Conservation (phyloP, 2,888 invertebrate species). For the Papilio protenor region DNA sequence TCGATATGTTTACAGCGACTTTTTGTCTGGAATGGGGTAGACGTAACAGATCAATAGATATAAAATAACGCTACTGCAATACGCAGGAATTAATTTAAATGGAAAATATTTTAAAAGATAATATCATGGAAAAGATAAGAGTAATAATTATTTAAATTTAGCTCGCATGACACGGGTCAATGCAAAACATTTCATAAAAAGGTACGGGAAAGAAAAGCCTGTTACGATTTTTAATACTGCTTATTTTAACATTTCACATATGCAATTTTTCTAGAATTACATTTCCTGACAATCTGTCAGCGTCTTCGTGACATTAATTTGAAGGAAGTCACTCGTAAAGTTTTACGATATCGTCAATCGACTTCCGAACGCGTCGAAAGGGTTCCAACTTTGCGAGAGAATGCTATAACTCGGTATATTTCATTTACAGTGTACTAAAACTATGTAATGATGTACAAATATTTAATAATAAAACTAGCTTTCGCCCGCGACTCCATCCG, state of each 20-base stretch:
- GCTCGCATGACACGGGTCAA: too few relatives aligned
- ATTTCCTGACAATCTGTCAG: conserved; percentile 49
- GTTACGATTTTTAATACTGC: background rate
- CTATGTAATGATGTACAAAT: background rate
- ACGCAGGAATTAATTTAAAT: too few relatives aligned
- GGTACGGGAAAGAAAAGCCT: too few relatives aligned
- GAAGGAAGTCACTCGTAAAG: conserved; percentile 79
- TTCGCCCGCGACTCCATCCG: too few relatives aligned
- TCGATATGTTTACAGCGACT: background rate
- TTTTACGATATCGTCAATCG: conserved; percentile 77
- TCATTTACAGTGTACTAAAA: background rate
- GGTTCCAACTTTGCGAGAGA: conserved; percentile 57
- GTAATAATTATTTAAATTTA: too few relatives aligned
- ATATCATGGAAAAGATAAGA: too few relatives aligned
- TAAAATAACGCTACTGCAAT: too few relatives aligned
- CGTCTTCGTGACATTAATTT: conserved; percentile 68
- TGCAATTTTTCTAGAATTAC: background rate
- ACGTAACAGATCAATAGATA: too few relatives aligned
- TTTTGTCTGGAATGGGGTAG: background rate
- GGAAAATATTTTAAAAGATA: too few relatives aligned
- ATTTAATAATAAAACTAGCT: background rate
- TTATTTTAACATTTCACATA: too few relatives aligned
- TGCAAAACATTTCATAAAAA: too few relatives aligned
- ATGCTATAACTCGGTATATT: background rate
- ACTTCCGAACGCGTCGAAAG: conserved; percentile 73